A percentile compares a stretch with the other conserved stretches of the same genome.
phyloP scores from a whole-genome alignment of 2,888 invertebrate species.

The Actias luna region DNA sequence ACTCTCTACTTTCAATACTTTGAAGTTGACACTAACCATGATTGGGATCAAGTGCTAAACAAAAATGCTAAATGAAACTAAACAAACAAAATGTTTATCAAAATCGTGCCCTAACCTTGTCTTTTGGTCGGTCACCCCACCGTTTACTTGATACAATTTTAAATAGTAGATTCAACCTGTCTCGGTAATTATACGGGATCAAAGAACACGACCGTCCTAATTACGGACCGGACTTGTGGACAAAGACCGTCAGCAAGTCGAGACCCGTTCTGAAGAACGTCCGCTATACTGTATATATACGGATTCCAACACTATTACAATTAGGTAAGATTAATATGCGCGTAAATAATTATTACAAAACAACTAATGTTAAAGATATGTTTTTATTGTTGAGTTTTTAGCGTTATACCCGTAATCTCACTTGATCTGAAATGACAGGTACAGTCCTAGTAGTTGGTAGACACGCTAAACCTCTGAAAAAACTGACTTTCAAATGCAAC shows the following conservation, averaged over 20 bases:
- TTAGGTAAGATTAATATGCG: too few relatives aligned
- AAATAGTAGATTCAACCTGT: constrained; percentile 30
- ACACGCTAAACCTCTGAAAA: too few relatives aligned
- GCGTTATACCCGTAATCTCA: too few relatives aligned
- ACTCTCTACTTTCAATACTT: too few relatives aligned
- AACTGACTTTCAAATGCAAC: too few relatives aligned
- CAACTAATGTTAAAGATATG: too few relatives aligned
- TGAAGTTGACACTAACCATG: background rate
- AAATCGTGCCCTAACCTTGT: background rate
- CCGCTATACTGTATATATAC: background rate
- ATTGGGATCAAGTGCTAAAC: background rate
- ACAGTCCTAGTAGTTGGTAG: too few relatives aligned
- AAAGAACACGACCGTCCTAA: constrained; percentile 37
- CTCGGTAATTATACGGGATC: constrained; percentile 42
- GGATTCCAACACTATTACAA: background rate
- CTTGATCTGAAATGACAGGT: too few relatives aligned
- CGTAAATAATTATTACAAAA: too few relatives aligned
- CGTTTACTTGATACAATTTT: constrained; percentile 16
- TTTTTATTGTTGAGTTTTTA: too few relatives aligned
- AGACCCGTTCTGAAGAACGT: background rate
- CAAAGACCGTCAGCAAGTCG: constrained; percentile 7
- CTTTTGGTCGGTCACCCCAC: background rate
- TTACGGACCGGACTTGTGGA: constrained; percentile 19
- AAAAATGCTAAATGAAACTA: background rate
- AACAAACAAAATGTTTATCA: background rate